These are phyloP conservation scores for Eulemur rubriventer DNA, from an alignment of 2,797 vertebrate species.

Conservation along the genomic window DNA sequence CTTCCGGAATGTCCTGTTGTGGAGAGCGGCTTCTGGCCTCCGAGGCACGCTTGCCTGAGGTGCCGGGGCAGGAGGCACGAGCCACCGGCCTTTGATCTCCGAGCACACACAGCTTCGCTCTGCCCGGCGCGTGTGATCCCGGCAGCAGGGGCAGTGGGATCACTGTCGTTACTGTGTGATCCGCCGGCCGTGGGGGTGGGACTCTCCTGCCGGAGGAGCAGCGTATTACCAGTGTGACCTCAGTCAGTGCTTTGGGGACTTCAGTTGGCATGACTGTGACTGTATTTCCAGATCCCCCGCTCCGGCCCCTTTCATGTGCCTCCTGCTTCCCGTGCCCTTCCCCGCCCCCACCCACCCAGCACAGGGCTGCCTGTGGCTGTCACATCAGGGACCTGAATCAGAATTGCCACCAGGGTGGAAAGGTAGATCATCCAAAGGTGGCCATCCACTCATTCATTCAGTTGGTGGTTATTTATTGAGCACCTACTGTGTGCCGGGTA, in stretches of 20 bases:
- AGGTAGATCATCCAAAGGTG: background rate
- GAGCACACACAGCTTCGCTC: accelerated
- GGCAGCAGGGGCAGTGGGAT: accelerated
- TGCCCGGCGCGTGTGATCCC: accelerated
- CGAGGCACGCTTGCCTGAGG: accelerated
- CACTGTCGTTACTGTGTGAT: background rate
- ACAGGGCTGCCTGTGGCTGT: background rate
- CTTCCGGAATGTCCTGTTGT: accelerated
- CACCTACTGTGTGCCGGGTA: background rate
- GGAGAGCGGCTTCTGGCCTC: background rate
- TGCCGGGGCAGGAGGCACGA: background rate
- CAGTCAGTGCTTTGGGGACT: background rate
- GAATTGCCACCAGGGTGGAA: background rate
- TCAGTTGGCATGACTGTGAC: accelerated
- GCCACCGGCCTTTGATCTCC: background rate
- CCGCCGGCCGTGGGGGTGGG: accelerated
- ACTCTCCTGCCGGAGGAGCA: background rate
- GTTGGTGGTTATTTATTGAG: background rate
- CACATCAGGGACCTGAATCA: background rate
- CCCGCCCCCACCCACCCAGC: background rate
- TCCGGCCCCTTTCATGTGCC: background rate
- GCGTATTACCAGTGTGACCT: background rate
- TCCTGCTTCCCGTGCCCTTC: background rate
- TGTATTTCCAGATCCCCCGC: background rate
- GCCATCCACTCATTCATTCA: background rate